Percentiles rank a stretch among this genome's conserved stretches.
Conservation (phyloP, 2,113 vertebrate species). For the Phyllostomus discolor region DNA sequence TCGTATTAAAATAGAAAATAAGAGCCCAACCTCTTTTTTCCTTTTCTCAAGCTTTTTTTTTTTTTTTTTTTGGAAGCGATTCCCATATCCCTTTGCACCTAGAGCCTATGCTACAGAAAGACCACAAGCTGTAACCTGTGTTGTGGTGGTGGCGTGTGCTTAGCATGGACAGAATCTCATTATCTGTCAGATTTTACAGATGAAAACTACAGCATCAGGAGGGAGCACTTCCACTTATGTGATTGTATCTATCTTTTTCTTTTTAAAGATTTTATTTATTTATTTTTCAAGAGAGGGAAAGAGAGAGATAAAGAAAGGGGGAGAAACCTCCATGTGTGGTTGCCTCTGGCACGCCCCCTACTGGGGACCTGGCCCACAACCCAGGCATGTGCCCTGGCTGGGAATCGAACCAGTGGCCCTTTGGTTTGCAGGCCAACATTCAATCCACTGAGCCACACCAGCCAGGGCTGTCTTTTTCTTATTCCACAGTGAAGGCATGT, state of each 20-base stretch:
- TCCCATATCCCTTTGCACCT: neutral
- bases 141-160: neutral
- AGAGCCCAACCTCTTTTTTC: neutral
- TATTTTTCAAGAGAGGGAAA: too few species aligned
- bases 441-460: too few species aligned
- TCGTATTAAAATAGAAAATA: constrained; percentile 17
- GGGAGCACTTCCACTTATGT: neutral
- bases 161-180: neutral
- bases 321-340: too few species aligned
- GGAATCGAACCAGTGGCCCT: too few species aligned
- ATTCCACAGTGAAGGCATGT: constrained; percentile 30
- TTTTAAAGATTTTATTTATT: neutral
- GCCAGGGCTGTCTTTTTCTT: neutral
- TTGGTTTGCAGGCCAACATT: too few species aligned
- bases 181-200: neutral
- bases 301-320: too few species aligned
- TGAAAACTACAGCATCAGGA: neutral
- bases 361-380: too few species aligned
- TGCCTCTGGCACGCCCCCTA: too few species aligned
- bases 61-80: neutral
- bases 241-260: neutral
- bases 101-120: neutral
- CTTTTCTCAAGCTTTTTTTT: neutral
- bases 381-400: too few species aligned
- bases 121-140: neutral